phyloP scores from a whole-genome alignment of 1,140 invertebrate species.

The Zaprionus ornatus region DNA sequence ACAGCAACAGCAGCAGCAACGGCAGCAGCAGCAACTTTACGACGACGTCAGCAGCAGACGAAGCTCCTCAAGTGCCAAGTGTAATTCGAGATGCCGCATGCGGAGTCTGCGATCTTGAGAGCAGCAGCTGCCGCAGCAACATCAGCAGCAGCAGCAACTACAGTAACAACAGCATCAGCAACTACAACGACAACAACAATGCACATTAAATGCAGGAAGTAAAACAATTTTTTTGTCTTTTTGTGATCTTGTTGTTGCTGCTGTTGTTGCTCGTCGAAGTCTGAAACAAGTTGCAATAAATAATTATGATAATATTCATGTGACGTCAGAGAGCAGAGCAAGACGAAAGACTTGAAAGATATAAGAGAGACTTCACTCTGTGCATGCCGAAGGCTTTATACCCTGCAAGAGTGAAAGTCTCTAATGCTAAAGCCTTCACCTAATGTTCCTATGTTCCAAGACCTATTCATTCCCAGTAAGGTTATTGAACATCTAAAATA shows the following conservation, averaged over 20 bases:
- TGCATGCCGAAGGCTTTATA: no score
- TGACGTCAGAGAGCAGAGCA: constrained; percentile 33
- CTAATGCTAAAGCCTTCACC: no score
- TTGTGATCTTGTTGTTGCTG: not conserved
- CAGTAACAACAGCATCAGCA: not conserved
- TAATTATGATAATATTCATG: constrained; percentile 61
- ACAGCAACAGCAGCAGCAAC: not conserved
- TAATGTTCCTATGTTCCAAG: no score
- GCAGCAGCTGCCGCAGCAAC: constrained; percentile 23
- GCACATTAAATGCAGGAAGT: constrained; percentile 53
- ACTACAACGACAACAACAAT: constrained; percentile 16
- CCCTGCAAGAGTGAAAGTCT: no score
- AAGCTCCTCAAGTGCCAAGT: constrained; percentile 40
- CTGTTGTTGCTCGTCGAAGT: constrained; percentile 1
- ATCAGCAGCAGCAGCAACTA: not conserved
- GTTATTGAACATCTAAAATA: no score
- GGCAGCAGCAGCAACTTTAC: constrained; percentile 4
- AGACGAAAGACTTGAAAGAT: not conserved
- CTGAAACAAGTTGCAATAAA: constrained; percentile 65
- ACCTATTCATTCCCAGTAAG: no score
- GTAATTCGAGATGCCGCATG: constrained; percentile 43
- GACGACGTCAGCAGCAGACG: constrained; percentile 10
- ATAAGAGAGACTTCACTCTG: no score
- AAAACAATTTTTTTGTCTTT: constrained; percentile 38
- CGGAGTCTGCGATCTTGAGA: constrained; percentile 37